These are phyloP conservation scores for Cataglyphis cursor DNA, from an alignment of 2,888 invertebrate genomes.

Conservation along the genomic window DNA sequence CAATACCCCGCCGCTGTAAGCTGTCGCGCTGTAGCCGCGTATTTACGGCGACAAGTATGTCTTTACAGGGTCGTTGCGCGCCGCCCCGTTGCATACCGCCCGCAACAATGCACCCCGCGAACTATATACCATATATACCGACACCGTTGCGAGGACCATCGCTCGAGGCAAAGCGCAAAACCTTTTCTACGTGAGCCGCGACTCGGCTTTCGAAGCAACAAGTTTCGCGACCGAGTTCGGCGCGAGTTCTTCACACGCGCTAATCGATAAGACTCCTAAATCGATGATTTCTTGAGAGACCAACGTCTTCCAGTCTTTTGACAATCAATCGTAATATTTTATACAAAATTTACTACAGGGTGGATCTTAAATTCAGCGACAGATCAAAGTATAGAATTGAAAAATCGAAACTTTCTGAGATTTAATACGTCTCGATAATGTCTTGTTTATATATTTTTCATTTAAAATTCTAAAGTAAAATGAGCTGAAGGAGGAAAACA, in stretches of 20 bases:
- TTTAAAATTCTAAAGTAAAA: neutral
- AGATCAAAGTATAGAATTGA: neutral
- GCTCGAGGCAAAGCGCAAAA: constrained; percentile 50
- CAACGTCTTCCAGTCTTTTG: neutral
- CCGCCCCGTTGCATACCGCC: constrained; percentile 20
- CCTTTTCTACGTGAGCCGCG: constrained; percentile 53
- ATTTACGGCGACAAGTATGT: constrained; percentile 58
- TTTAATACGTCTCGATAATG: too few species aligned
- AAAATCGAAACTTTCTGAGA: neutral
- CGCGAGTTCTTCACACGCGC: constrained; percentile 2
- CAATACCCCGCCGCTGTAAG: constrained; percentile 48
- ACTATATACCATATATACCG: constrained; percentile 19
- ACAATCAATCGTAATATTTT: neutral
- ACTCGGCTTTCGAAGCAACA: constrained; percentile 68
- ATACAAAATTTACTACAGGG: too few species aligned
- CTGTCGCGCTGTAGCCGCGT: constrained; percentile 52
- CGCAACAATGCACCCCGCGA: constrained; percentile 44
- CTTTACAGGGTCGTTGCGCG: constrained; percentile 42
- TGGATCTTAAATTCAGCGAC: neutral
- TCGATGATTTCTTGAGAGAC: neutral
- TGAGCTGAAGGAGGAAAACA: too few species aligned
- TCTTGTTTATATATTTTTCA: neutral
- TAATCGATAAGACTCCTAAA: constrained; percentile 16
- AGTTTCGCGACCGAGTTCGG: constrained; percentile 62
- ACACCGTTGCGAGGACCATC: constrained; percentile 8